phyloP scores from a whole-genome alignment of 2,797 vertebrate species.

The Tapera naevia region DNA sequence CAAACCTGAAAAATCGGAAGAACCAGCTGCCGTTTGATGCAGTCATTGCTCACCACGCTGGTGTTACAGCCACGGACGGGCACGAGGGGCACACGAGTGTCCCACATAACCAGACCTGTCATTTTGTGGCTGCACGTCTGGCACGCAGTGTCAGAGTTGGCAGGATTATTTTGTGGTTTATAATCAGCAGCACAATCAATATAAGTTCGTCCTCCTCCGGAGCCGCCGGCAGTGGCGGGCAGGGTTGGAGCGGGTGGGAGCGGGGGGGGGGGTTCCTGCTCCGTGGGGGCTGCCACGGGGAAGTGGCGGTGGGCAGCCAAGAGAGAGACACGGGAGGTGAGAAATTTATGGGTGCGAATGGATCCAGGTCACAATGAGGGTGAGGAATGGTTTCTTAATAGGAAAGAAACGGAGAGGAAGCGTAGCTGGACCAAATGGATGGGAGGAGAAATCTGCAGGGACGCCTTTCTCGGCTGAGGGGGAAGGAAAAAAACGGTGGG shows the following conservation, averaged over 20 bases:
- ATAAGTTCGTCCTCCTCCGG: constrained; percentile 9
- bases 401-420: constrained; percentile 37
- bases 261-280: not conserved
- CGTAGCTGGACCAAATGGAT: not conserved
- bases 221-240: not conserved
- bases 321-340: not conserved
- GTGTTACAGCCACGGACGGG: not conserved
- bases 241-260: not conserved
- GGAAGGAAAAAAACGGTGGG: not conserved
- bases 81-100: not conserved
- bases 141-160: not conserved
- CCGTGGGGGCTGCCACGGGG: not conserved
- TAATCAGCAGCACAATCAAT: constrained; percentile 83
- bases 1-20: not conserved
- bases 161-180: constrained; percentile 66
- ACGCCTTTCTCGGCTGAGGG: not conserved
- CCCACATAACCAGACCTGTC: not conserved
- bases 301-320: not conserved
- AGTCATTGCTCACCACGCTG: not conserved
- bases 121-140: not conserved
- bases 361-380: constrained; percentile 11
- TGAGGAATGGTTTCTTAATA: constrained; percentile 50
- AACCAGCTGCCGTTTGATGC: not conserved
- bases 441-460: not conserved
- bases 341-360: constrained; percentile 5